Evolutionary conservation across 2,797 vertebrate species (phyloP).

Genomic region (Myotis planiceps): DNA sequence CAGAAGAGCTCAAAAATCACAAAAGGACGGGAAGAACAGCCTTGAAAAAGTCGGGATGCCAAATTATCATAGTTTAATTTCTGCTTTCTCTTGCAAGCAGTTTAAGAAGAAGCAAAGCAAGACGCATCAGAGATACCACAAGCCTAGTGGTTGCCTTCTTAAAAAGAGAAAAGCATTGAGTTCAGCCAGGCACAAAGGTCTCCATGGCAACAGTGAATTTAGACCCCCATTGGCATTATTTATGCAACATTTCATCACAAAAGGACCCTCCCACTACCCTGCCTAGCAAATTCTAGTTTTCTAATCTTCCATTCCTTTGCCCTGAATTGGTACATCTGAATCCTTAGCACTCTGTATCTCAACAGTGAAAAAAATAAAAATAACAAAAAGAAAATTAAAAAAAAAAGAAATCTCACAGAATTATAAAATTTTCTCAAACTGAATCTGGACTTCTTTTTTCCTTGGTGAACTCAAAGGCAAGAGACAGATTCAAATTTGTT

Average conservation of each 20-base stretch:
- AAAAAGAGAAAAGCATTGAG: slow-evolving; percentile 87
- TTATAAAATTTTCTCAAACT: background rate
- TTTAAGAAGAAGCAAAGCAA: slow-evolving; percentile 67
- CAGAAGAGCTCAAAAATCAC: background rate
- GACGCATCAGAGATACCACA: slow-evolving; percentile 72
- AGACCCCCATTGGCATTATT: slow-evolving; percentile 93
- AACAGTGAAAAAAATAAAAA: background rate
- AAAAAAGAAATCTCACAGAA: background rate
- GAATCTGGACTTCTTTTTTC: slow-evolving; percentile 4
- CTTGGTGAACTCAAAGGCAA: slow-evolving; percentile 25
- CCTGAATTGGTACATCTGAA: slow-evolving; percentile 60
- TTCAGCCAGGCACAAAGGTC: slow-evolving; percentile 96
- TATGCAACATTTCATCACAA: slow-evolving; percentile 95
- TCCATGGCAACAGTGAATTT: slow-evolving; percentile 95
- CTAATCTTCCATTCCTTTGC: slow-evolving; percentile 76
- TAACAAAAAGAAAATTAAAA: background rate
- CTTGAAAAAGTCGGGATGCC: background rate
- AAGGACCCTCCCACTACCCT: slow-evolving; percentile 91
- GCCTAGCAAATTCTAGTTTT: slow-evolving; percentile 87
- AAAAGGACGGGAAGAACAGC: background rate
- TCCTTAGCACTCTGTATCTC: slow-evolving; percentile 14
- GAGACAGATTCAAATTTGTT: background rate
- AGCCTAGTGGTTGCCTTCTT: slow-evolving; percentile 83
- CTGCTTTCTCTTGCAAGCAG: slow-evolving; percentile 56
- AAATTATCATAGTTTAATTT: slow-evolving; percentile 67